A percentile compares a stretch with the other conserved stretches of the same genome.
Conservation (phyloP, 2,113 vertebrate species). For the Benitochromis conjunctus region DNA sequence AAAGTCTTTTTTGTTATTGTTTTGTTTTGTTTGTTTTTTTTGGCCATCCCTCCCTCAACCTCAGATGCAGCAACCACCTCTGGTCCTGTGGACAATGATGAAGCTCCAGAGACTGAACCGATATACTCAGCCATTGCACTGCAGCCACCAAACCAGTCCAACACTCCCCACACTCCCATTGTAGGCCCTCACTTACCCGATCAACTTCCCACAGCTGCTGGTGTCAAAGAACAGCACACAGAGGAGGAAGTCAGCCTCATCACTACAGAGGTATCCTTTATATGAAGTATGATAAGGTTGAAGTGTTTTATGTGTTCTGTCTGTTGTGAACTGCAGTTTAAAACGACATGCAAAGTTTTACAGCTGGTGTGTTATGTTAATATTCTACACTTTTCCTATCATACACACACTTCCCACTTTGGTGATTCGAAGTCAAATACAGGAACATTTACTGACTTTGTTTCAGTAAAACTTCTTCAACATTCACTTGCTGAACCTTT, state of each 20-base stretch:
- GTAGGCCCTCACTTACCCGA: background rate
- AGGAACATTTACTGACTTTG: too few relatives aligned
- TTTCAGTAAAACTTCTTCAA: too few relatives aligned
- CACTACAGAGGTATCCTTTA: constrained; percentile 34
- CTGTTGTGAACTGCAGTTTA: background rate
- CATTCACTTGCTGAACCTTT: background rate
- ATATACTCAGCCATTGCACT: constrained; percentile 78
- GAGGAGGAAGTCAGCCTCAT: background rate
- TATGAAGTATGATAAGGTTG: background rate
- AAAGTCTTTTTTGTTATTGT: background rate
- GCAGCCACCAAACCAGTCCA: constrained; percentile 82
- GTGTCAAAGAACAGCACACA: background rate
- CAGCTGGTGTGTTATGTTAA: fast-evolving
- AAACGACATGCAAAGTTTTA: background rate
- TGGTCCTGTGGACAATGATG: background rate
- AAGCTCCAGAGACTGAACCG: constrained; percentile 66
- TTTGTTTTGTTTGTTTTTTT: background rate
- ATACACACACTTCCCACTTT: background rate
- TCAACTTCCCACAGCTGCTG: background rate
- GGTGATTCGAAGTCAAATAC: background rate
- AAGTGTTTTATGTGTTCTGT: background rate
- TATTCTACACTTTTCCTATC: background rate
- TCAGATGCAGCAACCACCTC: background rate
- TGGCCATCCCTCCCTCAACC: background rate
- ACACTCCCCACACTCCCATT: constrained; percentile 40